Conservation (phyloP, 2,888 invertebrate genomes). For the Meiosimyza decipiens region DNA sequence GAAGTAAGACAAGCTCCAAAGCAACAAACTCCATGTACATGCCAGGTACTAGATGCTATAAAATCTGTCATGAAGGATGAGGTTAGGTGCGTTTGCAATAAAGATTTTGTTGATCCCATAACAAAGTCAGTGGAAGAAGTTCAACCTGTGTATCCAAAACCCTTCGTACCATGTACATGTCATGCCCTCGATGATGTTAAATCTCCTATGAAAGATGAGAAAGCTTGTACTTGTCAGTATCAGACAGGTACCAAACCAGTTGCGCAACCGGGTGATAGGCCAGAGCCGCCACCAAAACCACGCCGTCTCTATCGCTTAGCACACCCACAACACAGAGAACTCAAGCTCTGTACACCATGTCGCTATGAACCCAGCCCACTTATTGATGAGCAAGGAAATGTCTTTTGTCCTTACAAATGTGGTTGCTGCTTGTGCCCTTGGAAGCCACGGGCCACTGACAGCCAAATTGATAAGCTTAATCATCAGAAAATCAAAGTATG, state of each 20-base stretch:
- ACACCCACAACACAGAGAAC: constrained; percentile 57
- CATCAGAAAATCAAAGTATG: constrained; percentile 57
- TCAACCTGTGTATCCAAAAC: no score
- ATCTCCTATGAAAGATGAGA: not conserved
- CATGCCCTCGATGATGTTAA: no score
- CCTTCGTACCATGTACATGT: no score
- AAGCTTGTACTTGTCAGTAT: not conserved
- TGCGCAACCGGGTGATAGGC: not conserved
- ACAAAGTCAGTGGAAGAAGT: no score
- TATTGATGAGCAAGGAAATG: constrained; percentile 52
- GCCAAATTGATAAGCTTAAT: constrained; percentile 42
- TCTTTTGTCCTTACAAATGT: constrained; percentile 59
- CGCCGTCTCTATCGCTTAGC: constrained; percentile 49
- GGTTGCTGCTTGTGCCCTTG: constrained; percentile 61
- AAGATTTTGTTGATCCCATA: no score
- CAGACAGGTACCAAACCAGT: not conserved
- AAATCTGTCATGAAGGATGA: no score
- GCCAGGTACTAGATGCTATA: not conserved
- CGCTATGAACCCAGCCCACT: constrained; percentile 57
- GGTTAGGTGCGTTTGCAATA: no score
- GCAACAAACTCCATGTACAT: not conserved
- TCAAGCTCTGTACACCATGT: constrained; percentile 55
- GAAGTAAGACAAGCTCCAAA: not conserved
- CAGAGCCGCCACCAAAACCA: constrained; percentile 4
- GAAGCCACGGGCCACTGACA: constrained; percentile 46